Percentiles rank a stretch among this genome's conserved stretches.
These are phyloP conservation scores for Aporophyla lueneburgensis DNA, from an alignment of 2,888 invertebrate genomes.

Conservation along the genomic window DNA sequence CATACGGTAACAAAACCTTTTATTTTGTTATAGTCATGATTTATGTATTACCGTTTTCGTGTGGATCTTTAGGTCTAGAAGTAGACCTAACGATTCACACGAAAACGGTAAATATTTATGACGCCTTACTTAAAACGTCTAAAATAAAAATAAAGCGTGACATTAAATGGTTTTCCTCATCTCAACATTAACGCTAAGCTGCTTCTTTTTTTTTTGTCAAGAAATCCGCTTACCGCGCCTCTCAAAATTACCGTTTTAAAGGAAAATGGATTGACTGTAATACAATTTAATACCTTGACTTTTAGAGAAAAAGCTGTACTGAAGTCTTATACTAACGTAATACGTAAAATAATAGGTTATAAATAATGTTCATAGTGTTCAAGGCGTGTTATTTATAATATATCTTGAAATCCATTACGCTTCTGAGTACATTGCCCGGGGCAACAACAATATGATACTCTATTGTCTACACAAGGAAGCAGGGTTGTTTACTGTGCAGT, in stretches of 20 bases:
- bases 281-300: neutral
- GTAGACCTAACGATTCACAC: too few relatives aligned
- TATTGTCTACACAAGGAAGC: constrained; percentile 1
- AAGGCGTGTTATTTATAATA: constrained; percentile 1
- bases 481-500: constrained; percentile 1
- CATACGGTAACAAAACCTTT: neutral
- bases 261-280: neutral
- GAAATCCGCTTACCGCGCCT: neutral
- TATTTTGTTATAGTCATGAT: too few relatives aligned
- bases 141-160: neutral
- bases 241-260: neutral
- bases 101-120: too few relatives aligned
- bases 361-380: neutral
- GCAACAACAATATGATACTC: constrained; percentile 16
- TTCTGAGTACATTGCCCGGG: constrained; percentile 1
- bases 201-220: neutral
- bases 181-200: neutral
- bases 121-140: too few relatives aligned
- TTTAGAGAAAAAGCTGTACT: neutral
- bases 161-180: neutral
- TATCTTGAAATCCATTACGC: constrained; percentile 16
- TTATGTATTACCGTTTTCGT: neutral
- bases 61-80: neutral
- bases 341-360: neutral
- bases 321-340: neutral